phyloP scores from a whole-genome alignment of 2,888 invertebrate genomes.

The Cerastoderma edule region DNA sequence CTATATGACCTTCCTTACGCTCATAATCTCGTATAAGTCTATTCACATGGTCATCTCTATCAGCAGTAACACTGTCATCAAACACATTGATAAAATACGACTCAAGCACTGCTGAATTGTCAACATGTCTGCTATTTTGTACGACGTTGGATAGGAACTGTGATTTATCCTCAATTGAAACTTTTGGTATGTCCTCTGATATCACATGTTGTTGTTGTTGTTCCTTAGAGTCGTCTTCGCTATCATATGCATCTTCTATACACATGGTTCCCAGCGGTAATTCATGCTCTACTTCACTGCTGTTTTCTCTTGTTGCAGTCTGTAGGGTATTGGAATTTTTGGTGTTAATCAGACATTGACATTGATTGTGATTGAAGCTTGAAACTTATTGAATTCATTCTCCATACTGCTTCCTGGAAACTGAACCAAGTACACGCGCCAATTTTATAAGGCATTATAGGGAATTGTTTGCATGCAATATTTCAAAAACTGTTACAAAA shows the following conservation, averaged over 20 bases:
- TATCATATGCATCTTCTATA: constrained; percentile 32
- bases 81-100: constrained; percentile 74
- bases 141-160: constrained; percentile 6
- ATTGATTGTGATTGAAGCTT: no score
- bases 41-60: constrained; percentile 64
- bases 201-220: constrained; percentile 26
- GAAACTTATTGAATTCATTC: no score
- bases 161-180: constrained; percentile 29
- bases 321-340: no score
- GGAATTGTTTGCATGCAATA: no score
- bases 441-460: no score
- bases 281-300: neutral
- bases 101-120: constrained; percentile 31
- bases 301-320: no score
- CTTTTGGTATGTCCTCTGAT: constrained; percentile 26
- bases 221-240: neutral
- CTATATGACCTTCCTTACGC: constrained; percentile 60
- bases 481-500: no score
- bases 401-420: no score
- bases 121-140: neutral
- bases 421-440: no score
- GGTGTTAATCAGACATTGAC: no score
- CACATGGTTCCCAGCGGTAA: constrained; percentile 29
- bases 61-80: constrained; percentile 60
- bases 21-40: constrained; percentile 70